Conservation (phyloP, 2,797 vertebrate species). For the Halcyon leucocephala region DNA sequence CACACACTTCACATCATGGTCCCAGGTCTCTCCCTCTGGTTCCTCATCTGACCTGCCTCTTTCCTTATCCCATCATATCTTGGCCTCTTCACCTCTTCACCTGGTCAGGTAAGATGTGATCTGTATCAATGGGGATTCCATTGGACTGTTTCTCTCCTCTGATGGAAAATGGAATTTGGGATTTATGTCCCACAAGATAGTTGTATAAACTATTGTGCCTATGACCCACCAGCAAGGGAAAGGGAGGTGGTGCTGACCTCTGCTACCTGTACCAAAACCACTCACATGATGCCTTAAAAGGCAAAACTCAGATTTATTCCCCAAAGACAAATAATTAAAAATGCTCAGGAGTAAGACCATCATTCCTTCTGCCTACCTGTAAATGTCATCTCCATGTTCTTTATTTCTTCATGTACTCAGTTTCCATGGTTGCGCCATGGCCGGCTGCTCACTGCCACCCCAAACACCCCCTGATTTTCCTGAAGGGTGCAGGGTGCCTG, state of each 20-base stretch:
- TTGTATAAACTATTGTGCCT: background rate
- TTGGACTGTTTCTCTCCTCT: background rate
- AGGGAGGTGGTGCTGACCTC: background rate
- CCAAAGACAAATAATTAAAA: background rate
- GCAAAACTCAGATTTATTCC: background rate
- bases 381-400: background rate
- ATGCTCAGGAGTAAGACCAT: background rate
- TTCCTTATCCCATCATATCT: background rate
- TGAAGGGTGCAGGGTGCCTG: background rate
- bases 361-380: background rate
- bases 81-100: background rate
- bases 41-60: background rate
- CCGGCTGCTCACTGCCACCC: too few species aligned
- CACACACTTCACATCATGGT: rapidly evolving
- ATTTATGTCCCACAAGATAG: background rate
- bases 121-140: background rate
- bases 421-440: rapidly evolving
- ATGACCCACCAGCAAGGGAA: background rate
- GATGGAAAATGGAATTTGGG: background rate
- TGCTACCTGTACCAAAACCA: background rate
- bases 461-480: background rate
- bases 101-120: background rate
- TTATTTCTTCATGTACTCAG: background rate
- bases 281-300: background rate
- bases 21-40: background rate